Evolutionary conservation across 1,140 invertebrate species (phyloP), one percentile per base, ranked within the genome.

Genomic region (Papilio polyxenes): DNA sequence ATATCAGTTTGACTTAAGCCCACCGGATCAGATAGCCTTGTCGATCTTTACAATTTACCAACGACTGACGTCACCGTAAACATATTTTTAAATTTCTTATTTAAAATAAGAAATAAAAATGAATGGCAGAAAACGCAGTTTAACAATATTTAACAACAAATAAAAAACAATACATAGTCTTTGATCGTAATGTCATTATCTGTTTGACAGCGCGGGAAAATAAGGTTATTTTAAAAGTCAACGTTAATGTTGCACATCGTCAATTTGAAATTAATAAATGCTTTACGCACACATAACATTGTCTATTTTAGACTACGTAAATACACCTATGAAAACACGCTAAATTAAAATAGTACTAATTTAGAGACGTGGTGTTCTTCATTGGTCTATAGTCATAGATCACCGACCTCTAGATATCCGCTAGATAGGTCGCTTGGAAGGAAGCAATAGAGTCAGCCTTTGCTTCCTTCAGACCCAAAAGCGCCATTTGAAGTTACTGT

Each of bases 151-250:
- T 72, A 65, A 65, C 62, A 17, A 53, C 20, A 40, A 2, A 72
- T 15, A 72, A 37, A 37, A 72, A 72, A 40, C 65, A 72, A 72
- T 72, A 72, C 65, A 62, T 62, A 20, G 15, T 72, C 31, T 37
- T 72, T 72, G 31, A 72, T 72, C 65, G 51, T 77, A 53, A 51
- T 53, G 44, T 51, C 75, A 77, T 53, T 77, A 77, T 77, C 75
- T 77, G 20, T 76, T 53, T 76, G 75, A 77, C 75, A 77, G 75
- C 75, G 75, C 75, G 75, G 75, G 75, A 77, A 77, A 77, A 77
- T 31, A 51, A 59, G 11, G 23, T 59, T 62, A 78, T 59, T 80
- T 44, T 13, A 79, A 17, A 65, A 51, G 44, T 48, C 31, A 37
- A 62, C 17, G 17, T 7, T 3, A 44, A 62, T 49, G 5, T 48